Evolutionary conservation across 2,888 invertebrate genomes (phyloP).

Genomic region (Orthosia cruda): DNA sequence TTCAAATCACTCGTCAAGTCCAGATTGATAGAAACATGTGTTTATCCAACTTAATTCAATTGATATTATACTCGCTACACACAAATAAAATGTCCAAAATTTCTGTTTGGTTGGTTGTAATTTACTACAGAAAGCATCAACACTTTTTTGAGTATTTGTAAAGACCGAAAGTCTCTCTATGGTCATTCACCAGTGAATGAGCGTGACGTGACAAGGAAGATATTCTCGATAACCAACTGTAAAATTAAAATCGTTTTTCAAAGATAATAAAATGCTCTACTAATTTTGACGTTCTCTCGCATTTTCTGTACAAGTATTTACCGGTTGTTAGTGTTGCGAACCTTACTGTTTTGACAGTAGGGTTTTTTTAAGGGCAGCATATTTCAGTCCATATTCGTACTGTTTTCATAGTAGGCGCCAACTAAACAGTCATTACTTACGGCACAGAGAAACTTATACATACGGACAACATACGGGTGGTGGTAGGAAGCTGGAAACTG

Average conservation of each 20-base stretch:
- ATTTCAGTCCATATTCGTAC: no score
- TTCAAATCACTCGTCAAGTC: conserved; percentile 78
- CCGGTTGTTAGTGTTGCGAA: conserved; percentile 5
- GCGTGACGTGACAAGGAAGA: conserved; percentile 70
- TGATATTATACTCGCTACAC: conserved; percentile 85
- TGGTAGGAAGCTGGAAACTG: no score
- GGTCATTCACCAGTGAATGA: conserved; percentile 82
- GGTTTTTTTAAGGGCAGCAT: neutral
- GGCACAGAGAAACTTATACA: no score
- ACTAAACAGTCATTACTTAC: no score
- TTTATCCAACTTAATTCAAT: conserved; percentile 84
- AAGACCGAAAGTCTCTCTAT: conserved; percentile 83
- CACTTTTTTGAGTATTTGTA: conserved; percentile 91
- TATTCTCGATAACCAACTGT: conserved; percentile 57
- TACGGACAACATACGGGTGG: no score
- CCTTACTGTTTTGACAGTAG: no score
- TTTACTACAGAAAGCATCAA: conserved; percentile 92
- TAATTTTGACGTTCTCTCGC: neutral
- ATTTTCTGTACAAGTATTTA: neutral
- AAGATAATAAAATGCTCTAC: conserved; percentile 3
- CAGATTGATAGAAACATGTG: conserved; percentile 79
- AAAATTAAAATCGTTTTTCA: neutral
- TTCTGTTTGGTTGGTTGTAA: conserved; percentile 91
- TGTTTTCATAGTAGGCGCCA: no score
- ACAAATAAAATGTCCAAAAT: conserved; percentile 89